Evolutionary conservation across 2,797 vertebrate species (phyloP).

Genomic region (Danio albolineatus): DNA sequence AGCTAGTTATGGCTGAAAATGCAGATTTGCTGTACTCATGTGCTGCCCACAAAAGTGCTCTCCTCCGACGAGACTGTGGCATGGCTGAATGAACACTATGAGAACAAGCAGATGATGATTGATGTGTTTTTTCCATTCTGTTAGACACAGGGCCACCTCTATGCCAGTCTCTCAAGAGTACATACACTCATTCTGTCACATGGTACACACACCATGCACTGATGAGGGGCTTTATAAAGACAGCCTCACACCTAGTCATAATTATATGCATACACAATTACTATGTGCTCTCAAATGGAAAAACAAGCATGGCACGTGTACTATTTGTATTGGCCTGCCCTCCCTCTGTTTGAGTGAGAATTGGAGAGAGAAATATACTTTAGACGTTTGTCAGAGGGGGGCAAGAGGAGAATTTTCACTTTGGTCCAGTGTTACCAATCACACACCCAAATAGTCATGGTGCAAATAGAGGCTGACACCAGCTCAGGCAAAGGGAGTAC

Average conservation of each 20-base stretch:
- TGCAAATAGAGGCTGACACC: conserved; percentile 10
- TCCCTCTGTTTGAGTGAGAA: conserved; percentile 26
- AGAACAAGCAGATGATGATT: conserved; percentile 48
- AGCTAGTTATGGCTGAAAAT: conserved; percentile 52
- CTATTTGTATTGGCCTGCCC: conserved; percentile 23
- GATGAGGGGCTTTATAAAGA: conserved; percentile 22
- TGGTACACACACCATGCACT: not conserved
- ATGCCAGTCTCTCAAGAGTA: conserved; percentile 47
- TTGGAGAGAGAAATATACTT: not conserved
- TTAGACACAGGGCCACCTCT: conserved; percentile 32
- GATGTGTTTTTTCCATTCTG: conserved; percentile 57
- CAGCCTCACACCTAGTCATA: conserved; percentile 31
- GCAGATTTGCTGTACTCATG: conserved; percentile 11
- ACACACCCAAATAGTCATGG: conserved; percentile 34
- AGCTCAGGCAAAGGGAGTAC: conserved; percentile 7
- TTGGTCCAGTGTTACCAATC: conserved; percentile 22
- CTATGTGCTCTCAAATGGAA: conserved; percentile 18
- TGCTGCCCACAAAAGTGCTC: conserved; percentile 39
- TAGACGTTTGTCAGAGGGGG: not conserved
- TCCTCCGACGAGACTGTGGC: conserved; percentile 30
- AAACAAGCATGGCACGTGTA: conserved; percentile 10
- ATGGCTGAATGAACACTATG: conserved; percentile 45
- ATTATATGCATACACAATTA: conserved; percentile 19
- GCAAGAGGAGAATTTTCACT: conserved; percentile 12
- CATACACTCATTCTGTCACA: conserved; percentile 44